Percentiles rank a stretch among this genome's conserved stretches.
Conservation (phyloP, 2,797 vertebrate genomes). For the Orientallactaga sibirica region DNA sequence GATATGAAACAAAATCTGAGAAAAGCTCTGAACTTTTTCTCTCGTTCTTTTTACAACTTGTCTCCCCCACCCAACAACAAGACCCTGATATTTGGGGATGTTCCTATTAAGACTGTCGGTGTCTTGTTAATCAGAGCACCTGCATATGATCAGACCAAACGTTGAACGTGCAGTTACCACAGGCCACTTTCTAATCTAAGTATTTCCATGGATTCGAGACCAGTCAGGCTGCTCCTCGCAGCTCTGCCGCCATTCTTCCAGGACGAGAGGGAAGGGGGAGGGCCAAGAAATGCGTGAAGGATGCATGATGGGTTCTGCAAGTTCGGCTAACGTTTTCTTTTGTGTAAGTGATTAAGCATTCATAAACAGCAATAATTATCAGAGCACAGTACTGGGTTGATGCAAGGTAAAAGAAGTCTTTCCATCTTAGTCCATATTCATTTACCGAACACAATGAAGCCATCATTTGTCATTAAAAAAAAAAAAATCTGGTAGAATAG, state of each 20-base stretch:
- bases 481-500: not conserved
- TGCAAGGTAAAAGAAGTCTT: conserved; percentile 2
- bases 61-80: not conserved
- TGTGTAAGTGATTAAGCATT: not conserved
- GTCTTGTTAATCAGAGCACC: not conserved
- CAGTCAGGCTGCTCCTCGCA: not conserved
- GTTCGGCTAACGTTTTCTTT: not conserved
- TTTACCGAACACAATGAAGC: not conserved
- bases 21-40: conserved; percentile 27
- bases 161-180: not conserved
- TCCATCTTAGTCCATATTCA: not conserved
- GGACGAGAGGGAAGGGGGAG: not conserved
- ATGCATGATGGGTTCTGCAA: not conserved
- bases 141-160: not conserved
- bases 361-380: not conserved
- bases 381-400: not conserved
- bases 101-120: not conserved
- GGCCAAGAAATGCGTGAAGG: not conserved
- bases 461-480: not conserved
- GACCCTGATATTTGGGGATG: not conserved
- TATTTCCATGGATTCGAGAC: not conserved
- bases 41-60: not conserved
- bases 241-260: not conserved
- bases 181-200: not conserved
- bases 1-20: not conserved